Evolutionary conservation across 2,113 vertebrate genomes (phyloP), one percentile per base, ranked within the genome.

Genomic region (Ploceus nigricollis): DNA sequence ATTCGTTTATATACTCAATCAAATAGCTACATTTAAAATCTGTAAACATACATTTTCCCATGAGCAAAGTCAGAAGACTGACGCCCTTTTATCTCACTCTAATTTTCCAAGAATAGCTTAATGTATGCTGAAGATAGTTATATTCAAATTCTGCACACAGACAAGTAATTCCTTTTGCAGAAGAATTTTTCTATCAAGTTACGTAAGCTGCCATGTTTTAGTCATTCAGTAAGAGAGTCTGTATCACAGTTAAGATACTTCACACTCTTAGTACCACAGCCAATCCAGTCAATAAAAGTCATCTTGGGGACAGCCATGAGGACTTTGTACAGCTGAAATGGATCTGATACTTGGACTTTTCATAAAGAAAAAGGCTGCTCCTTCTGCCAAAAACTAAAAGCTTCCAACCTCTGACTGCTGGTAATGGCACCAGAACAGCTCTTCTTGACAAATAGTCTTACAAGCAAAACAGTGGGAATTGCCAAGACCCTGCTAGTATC

Each of bases 401-500:
- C 70, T 94, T 94, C 73, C 66, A 94, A 80, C n/a, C 37, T 93
- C 11, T 17, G 44, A 65, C 57, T 89, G 80, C 40, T 92, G 77
- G 42, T 92, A 94, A 94, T 56, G 54, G 93, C 89, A 93, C 15
- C 70, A 79, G 91, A 90, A 91, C 35, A 94, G 57, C 19, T 72
- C 45, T 53, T 78, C 73, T 65, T 85, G 71, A 96, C 91, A 94
- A 93, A 95, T 1, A 85, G 57, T 33, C 63, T 69, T 90, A 90
- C 61, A 95, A 73, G 73, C 50, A 90, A 69, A 96, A 91, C 78
- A 90, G 15, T 48, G 51, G 50, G 70, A 95, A 96, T 25, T 91
- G 93, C 91, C 94, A 94, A 96, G 78, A 82, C 47, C 20, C 61
- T 79, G 73, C 57, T 48, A 87, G 73, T 45, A 89, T 95, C 56